Evolutionary conservation across 2,113 vertebrate genomes (phyloP), one percentile per base, ranked within the genome.

Genomic region (Pseudorasbora parva): DNA sequence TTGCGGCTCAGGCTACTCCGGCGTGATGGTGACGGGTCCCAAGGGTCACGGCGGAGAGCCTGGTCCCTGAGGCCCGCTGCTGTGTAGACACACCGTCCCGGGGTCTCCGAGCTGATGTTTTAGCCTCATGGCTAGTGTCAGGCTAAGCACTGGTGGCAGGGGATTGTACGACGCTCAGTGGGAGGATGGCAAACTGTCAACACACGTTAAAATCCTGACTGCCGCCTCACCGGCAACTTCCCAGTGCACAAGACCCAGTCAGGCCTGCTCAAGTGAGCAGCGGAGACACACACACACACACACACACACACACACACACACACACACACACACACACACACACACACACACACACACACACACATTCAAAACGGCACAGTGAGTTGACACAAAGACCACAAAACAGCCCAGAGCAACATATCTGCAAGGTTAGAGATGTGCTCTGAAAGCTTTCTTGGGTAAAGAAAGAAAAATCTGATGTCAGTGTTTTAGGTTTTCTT

Each of bases 111-210:
- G 87, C 64, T 84, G 59, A 54, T 80, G 66, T 87, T 86, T 37
- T 84, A 79, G 83, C 88, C 85, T 88, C 72, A 80, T 88, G 86
- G 88, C 85, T 69, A 74, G 81, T 72, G 62, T 88, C 87, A 82
- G 49, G 59, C 57, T 88, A 86, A 88, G 78, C 45, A 3, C 83
- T 76, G 85, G 81, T 88, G 88, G 83, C 87, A 87, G 79, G 57
- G 79, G 84, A 59, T 83, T 51, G 83, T 75, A 14, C 83, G 37
- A 79, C n/a, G 76, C 78, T 84, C 78, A 47, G 81, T 72, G 43
- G 54, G 82, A 78, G 78, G 56, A 82, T 80, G 74, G 47, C 81
- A 79, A 45, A 71, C 86, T 71, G 82, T 88, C 87, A 66, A 45
- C 82, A 86, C 57, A 62, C 47, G 86, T 87, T 89, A 88, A 62